A percentile compares a stretch with the other conserved stretches of the same genome.
These are phyloP conservation scores for Monochamus alternatus DNA, from an alignment of 2,888 invertebrate species.

Conservation along the genomic window DNA sequence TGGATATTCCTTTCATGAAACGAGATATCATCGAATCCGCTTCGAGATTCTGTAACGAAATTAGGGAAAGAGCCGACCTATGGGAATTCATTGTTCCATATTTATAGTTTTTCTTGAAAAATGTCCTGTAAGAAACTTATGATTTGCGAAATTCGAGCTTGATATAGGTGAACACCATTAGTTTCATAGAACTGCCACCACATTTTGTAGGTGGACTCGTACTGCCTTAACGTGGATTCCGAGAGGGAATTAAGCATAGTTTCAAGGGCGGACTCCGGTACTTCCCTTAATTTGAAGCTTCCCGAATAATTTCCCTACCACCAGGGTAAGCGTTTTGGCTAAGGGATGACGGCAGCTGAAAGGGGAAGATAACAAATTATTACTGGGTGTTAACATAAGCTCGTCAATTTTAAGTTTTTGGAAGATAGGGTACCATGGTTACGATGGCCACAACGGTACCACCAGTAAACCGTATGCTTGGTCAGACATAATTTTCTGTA, in stretches of 20 bases:
- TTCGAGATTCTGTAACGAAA: too few species aligned
- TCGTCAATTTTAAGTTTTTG: constrained; percentile 13
- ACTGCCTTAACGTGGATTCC: constrained; percentile 2
- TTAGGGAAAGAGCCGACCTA: not conserved
- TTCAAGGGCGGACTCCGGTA: not conserved
- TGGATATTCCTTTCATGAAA: not conserved
- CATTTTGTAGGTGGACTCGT: not conserved
- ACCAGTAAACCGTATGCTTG: constrained; percentile 55
- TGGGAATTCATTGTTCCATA: constrained; percentile 6
- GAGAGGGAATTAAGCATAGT: not conserved
- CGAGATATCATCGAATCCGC: not conserved
- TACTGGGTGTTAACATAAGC: constrained; percentile 18
- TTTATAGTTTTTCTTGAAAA: not conserved
- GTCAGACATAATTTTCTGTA: constrained; percentile 57
- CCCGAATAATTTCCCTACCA: constrained; percentile 31
- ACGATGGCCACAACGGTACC: constrained; percentile 30
- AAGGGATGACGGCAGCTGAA: constrained; percentile 35
- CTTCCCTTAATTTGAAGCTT: constrained; percentile 6
- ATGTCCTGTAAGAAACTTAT: not conserved
- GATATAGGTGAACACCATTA: not conserved
- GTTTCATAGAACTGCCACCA: not conserved
- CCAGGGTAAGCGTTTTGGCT: constrained; percentile 32
- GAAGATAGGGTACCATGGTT: constrained; percentile 37
- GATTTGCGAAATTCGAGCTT: not conserved
- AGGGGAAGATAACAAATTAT: constrained; percentile 30